A percentile compares a stretch with the other conserved stretches of the same genome.
Conservation (phyloP, 2,113 vertebrate species). For the Thunnus maccoyii region DNA sequence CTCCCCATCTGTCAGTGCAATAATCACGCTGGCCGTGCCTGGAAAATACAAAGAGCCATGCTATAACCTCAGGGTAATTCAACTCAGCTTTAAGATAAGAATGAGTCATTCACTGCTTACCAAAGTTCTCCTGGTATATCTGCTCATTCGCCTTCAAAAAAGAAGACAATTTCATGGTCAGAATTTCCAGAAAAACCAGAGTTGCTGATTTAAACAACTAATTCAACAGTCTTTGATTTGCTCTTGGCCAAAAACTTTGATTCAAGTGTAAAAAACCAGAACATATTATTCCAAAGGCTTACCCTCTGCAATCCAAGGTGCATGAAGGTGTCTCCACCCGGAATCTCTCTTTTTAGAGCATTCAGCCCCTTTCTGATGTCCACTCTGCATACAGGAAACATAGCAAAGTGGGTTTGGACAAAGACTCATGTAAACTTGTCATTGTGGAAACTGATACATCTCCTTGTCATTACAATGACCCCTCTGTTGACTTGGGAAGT, state of each 20-base stretch:
- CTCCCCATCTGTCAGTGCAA: constrained; percentile 89
- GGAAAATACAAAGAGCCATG: constrained; percentile 17
- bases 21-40: constrained; percentile 90
- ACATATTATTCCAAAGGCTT: background rate
- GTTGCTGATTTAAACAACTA: background rate
- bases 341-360: constrained; percentile 84
- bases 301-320: constrained; percentile 88
- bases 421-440: background rate
- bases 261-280: background rate
- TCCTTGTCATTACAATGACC: too few relatives aligned
- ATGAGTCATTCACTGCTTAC: constrained; percentile 75
- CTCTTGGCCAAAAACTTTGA: background rate
- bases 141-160: constrained; percentile 91
- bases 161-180: constrained; percentile 41
- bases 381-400: constrained; percentile 78
- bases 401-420: background rate
- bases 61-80: background rate
- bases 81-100: background rate
- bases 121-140: constrained; percentile 85
- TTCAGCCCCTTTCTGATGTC: constrained; percentile 87
- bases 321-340: constrained; percentile 91
- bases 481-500: background rate
- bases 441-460: background rate
- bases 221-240: background rate
- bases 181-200: background rate